phyloP scores from a whole-genome alignment of 2,797 vertebrate genomes.

The Thamnophis elegans region DNA sequence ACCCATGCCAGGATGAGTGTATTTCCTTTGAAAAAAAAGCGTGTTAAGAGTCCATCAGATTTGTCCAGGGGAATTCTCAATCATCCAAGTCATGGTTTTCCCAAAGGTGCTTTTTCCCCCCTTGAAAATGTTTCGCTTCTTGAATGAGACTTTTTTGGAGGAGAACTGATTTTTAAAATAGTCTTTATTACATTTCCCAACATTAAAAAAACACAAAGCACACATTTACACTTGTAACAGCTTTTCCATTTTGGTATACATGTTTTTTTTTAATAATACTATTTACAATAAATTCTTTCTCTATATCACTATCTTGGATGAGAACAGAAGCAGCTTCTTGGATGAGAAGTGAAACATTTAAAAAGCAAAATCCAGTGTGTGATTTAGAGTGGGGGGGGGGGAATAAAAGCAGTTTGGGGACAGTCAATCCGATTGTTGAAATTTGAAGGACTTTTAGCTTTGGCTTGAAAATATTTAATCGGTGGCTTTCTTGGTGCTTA shows the following conservation, averaged over 20 bases:
- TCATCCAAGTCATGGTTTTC: neutral
- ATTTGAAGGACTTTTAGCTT: slow-evolving; percentile 8
- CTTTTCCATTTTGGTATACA: too few relatives aligned
- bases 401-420: neutral
- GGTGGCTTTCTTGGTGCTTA: neutral
- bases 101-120: neutral
- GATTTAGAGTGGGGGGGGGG: too few relatives aligned
- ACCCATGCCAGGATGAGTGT: neutral
- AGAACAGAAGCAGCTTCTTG: neutral
- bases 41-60: slow-evolving; percentile 33
- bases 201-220: too few relatives aligned
- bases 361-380: neutral
- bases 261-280: too few relatives aligned
- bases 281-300: too few relatives aligned
- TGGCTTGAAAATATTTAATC: slow-evolving; percentile 49
- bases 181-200: too few relatives aligned
- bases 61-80: neutral
- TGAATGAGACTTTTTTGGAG: too few relatives aligned
- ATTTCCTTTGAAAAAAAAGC: slow-evolving; percentile 19
- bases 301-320: too few relatives aligned
- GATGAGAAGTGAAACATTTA: neutral
- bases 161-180: too few relatives aligned
- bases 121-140: neutral
- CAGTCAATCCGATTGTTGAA: neutral
- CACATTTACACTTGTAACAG: too few relatives aligned